Evolutionary conservation across 2,113 vertebrate genomes (phyloP).

Genomic region (Aythya baeri): DNA sequence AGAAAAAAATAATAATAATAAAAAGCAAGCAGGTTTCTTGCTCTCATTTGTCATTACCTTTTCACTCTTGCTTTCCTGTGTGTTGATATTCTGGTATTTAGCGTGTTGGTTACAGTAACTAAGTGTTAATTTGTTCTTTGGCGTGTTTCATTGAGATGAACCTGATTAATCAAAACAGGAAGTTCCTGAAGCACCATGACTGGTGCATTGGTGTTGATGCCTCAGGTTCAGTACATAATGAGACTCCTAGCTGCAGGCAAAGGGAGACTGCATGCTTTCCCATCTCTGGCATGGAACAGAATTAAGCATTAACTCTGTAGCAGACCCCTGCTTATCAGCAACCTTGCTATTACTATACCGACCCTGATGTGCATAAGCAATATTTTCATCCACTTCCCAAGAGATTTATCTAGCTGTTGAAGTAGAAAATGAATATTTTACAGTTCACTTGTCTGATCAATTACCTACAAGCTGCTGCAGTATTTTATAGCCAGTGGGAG

Average conservation of each 20-base stretch:
- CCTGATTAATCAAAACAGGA: constrained; percentile 82
- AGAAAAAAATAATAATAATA: neutral
- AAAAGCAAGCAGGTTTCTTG: neutral
- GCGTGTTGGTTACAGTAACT: constrained; percentile 74
- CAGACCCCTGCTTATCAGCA: constrained; percentile 89
- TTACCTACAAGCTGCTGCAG: constrained; percentile 99
- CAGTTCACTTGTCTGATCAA: constrained; percentile 99
- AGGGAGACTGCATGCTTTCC: constrained; percentile 72
- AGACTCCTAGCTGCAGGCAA: constrained; percentile 85
- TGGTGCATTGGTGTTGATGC: constrained; percentile 74
- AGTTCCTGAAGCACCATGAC: constrained; percentile 68
- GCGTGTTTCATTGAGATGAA: constrained; percentile 78
- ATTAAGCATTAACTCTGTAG: constrained; percentile 82
- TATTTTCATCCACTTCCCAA: constrained; percentile 93
- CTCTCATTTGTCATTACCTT: constrained; percentile 11
- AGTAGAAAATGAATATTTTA: constrained; percentile 99
- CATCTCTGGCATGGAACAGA: constrained; percentile 70
- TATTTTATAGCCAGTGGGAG: constrained; percentile 93
- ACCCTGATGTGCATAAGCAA: constrained; percentile 96
- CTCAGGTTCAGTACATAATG: constrained; percentile 82
- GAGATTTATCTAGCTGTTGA: constrained; percentile 99
- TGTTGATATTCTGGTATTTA: constrained; percentile 71
- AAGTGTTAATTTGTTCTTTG: constrained; percentile 83
- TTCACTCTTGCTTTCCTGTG: constrained; percentile 13
- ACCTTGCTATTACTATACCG: constrained; percentile 85